Percentiles rank a stretch among this genome's conserved stretches.
phyloP scores from a whole-genome alignment of 1,140 invertebrate genomes.

The Bombus picipes region DNA sequence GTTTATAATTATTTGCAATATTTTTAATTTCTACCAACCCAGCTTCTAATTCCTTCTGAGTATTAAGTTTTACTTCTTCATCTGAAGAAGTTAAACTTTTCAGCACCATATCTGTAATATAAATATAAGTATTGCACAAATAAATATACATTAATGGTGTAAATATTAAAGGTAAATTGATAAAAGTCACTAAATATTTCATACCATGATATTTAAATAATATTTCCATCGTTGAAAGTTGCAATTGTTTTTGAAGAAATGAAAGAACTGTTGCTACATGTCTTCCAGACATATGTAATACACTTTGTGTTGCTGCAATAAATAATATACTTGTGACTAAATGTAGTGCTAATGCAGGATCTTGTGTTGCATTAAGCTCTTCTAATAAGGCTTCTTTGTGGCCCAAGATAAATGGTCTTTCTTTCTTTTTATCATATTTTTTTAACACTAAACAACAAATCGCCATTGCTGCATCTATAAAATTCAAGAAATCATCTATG shows the following conservation, averaged over 20 bases:
- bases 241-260: slow-evolving; percentile 88
- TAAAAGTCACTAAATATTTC: slow-evolving; percentile 32
- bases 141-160: slow-evolving; percentile 29
- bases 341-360: slow-evolving; percentile 93
- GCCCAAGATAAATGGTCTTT: slow-evolving; percentile 88
- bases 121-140: slow-evolving; percentile 47
- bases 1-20: slow-evolving; percentile 83
- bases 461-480: slow-evolving; percentile 88
- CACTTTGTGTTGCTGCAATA: slow-evolving; percentile 89
- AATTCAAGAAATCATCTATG: slow-evolving; percentile 90
- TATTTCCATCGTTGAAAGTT: slow-evolving; percentile 84
- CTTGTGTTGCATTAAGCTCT: slow-evolving; percentile 88
- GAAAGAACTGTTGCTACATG: slow-evolving; percentile 92
- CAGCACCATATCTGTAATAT: slow-evolving; percentile 84
- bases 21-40: slow-evolving; percentile 82
- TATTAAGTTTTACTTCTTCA: slow-evolving; percentile 76
- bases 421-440: slow-evolving; percentile 94
- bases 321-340: slow-evolving; percentile 91
- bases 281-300: slow-evolving; percentile 95
- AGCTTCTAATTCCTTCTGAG: slow-evolving; percentile 77
- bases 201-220: slow-evolving; percentile 91
- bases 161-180: slow-evolving; percentile 12
- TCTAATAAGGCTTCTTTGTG: slow-evolving; percentile 92
- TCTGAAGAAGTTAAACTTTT: slow-evolving; percentile 83
- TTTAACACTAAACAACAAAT: slow-evolving; percentile 92